Evolutionary conservation across 2,797 vertebrate species (phyloP), one percentile per base, ranked within the genome.

Genomic region (Centroberyx gerrardi): DNA sequence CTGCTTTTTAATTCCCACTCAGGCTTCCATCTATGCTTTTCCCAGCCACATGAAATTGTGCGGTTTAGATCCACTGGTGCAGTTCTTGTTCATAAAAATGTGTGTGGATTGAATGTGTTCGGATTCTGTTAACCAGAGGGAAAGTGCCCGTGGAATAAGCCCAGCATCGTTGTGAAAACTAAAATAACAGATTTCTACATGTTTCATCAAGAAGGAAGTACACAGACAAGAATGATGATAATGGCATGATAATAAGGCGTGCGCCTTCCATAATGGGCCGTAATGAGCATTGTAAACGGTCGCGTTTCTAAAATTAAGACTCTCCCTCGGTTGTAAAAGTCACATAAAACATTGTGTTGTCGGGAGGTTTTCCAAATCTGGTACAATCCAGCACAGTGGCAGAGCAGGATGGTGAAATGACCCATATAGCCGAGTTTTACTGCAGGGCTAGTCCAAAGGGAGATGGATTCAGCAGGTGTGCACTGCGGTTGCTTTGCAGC

Each of bases 131-230:
- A 69, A 77, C 66, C 66, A 82, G 58, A 80, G 42, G 49, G 69
- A 79, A 82, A 83, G 29, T 68, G 63, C 68, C 84, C 72, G 58
- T 76, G 74, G 61, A 86, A 84, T 77, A 83, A 83, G 63, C 17
- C 42, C 75, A 71, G 71, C 54, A 75, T 61, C 69, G 62, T 82
- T 82, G 78, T 86, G 63, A 78, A 76, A 93, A 88, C 85, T 80
- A 77, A 78, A 91, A 92, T 90, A 93, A 83, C 90, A 93, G 84
- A 94, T 92, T 90, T 91, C 76, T 80, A 53, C 48, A 69, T 65
- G 75, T 92, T 90, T 88, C 66, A 78, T 79, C 52, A 17, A 71
- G 33, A 68, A 83, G 54, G 76, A 88, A 82, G 73, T 68, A 18
- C 74, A 73, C 44, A 80, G 62, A 65, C 58, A 68, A 76, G 72